These are phyloP conservation scores for Poecile atricapillus DNA, from an alignment of 2,113 vertebrate genomes.

Conservation along the genomic window DNA sequence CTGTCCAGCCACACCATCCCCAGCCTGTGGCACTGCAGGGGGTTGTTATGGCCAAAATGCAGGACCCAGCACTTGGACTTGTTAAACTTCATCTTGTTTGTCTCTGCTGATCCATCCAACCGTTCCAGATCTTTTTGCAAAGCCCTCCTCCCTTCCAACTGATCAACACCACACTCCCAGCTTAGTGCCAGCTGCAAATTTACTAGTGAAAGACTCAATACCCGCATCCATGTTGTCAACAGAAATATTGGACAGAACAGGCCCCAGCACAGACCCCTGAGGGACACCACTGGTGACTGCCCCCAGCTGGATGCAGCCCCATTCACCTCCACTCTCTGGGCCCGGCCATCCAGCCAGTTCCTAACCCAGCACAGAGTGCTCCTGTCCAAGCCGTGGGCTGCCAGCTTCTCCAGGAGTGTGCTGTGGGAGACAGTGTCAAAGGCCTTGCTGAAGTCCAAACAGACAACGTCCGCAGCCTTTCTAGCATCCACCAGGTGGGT, in stretches of 20 bases:
- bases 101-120: background rate
- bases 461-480: background rate
- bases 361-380: background rate
- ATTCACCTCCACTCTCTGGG: background rate
- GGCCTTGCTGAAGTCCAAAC: background rate
- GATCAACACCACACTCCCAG: background rate
- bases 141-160: background rate
- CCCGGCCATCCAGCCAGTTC: background rate
- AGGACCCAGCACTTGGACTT: background rate
- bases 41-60: background rate
- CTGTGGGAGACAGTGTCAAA: background rate
- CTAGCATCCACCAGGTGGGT: background rate
- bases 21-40: no score
- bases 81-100: background rate
- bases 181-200: background rate
- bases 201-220: background rate
- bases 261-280: background rate
- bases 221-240: background rate
- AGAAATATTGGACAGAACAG: background rate
- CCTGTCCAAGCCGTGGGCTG: background rate
- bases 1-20: fast-evolving
- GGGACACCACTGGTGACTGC: background rate
- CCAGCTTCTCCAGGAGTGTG: background rate
- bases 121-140: background rate
- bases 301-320: background rate